Percentiles rank a stretch among this genome's conserved stretches.
Evolutionary conservation across 1,140 invertebrate genomes (phyloP).

Genomic region (Drosophila setifemur): DNA sequence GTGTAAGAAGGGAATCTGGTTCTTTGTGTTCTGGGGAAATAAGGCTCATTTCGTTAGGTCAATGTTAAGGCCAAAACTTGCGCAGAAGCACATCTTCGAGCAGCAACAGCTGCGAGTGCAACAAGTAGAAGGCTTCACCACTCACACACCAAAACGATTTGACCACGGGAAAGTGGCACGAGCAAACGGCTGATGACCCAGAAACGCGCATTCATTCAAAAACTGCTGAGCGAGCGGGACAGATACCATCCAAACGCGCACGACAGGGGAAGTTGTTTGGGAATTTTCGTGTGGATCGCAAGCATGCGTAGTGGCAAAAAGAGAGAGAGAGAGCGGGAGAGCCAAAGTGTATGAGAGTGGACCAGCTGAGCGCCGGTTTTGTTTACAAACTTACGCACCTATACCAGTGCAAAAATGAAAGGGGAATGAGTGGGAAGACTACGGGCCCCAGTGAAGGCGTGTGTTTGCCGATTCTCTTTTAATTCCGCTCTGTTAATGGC

Average conservation of each 20-base stretch:
- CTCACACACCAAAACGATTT: neutral
- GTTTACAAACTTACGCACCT: constrained; percentile 58
- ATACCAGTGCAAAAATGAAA: constrained; percentile 7
- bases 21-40: too few species aligned
- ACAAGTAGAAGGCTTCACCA: constrained; percentile 41
- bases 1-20: too few species aligned
- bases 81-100: constrained; percentile 29
- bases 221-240: constrained; percentile 45
- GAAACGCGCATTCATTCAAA: constrained; percentile 68
- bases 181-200: constrained; percentile 64
- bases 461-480: constrained; percentile 26
- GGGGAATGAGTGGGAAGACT: neutral
- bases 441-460: neutral
- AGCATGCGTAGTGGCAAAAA: constrained; percentile 48
- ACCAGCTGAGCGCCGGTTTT: constrained; percentile 51
- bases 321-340: constrained; percentile 18
- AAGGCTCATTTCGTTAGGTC: constrained; percentile 61
- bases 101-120: constrained; percentile 18
- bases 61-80: constrained; percentile 58
- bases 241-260: constrained; percentile 43
- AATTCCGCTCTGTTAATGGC: constrained; percentile 44
- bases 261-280: constrained; percentile 78
- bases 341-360: constrained; percentile 6
- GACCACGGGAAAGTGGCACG: constrained; percentile 34
- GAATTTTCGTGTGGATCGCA: constrained; percentile 62